phyloP scores from a whole-genome alignment of 2,888 invertebrate species.

The Drosophila mercatorum region DNA sequence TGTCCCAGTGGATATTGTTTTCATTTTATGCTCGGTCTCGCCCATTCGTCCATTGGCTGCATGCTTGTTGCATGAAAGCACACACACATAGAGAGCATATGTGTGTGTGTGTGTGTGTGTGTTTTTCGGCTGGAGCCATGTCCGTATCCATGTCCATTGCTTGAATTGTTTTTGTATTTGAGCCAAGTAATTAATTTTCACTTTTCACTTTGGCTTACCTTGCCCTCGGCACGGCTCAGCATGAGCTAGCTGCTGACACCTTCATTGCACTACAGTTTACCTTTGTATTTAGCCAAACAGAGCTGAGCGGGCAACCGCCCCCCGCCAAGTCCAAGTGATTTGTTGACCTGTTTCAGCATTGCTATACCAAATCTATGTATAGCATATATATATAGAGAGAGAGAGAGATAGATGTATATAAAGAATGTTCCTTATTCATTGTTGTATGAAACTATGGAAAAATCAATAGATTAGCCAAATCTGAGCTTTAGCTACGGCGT shows the following conservation, averaged over 20 bases:
- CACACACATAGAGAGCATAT: neutral
- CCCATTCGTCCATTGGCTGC: conserved; percentile 23
- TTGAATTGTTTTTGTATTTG: conserved; percentile 38
- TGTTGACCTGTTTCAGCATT: conserved; percentile 11
- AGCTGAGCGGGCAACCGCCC: neutral
- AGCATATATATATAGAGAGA: neutral
- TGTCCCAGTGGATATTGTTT: conserved; percentile 76
- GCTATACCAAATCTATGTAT: neutral
- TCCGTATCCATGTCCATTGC: conserved; percentile 11
- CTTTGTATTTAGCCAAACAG: neutral
- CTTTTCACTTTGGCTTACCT: conserved; percentile 57
- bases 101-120: neutral
- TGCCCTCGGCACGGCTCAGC: conserved; percentile 35
- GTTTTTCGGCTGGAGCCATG: conserved; percentile 16
- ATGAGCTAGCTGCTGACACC: conserved; percentile 36
- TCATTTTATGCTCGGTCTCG: conserved; percentile 61
- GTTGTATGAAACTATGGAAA: neutral
- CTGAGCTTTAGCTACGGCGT: neutral
- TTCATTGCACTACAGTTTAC: conserved; percentile 24
- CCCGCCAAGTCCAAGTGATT: conserved; percentile 5
- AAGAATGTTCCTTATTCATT: neutral
- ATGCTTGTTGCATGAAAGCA: conserved; percentile 28
- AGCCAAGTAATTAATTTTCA: conserved; percentile 69
- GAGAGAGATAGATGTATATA: neutral
- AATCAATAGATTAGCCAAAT: neutral